phyloP scores from a whole-genome alignment of 2,888 invertebrate genomes.

The Polydrusus tereticollis region DNA sequence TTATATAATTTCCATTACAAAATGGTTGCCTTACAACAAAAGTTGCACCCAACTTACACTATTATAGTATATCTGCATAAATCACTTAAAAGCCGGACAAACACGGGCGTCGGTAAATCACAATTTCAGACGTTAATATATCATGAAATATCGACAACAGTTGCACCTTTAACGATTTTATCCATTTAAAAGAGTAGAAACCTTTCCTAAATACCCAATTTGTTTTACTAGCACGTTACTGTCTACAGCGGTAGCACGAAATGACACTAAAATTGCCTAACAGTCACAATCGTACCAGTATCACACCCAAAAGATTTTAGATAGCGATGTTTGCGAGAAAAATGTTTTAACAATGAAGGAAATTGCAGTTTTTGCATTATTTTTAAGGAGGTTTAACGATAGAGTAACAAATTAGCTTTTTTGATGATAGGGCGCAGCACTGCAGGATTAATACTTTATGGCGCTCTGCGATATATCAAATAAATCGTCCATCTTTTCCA shows the following conservation, averaged over 20 bases:
- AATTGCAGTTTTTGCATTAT: background rate
- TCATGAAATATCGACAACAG: background rate
- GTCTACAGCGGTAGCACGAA: constrained; percentile 8
- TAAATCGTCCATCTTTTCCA: too few species aligned
- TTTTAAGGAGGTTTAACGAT: background rate
- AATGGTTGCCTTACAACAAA: too few species aligned
- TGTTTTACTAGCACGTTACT: constrained; percentile 11
- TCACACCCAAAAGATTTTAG: constrained; percentile 22
- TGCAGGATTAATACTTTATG: too few species aligned
- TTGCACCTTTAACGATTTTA: background rate
- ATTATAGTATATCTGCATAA: background rate
- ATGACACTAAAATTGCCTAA: constrained; percentile 10
- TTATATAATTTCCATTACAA: too few species aligned
- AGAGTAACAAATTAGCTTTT: background rate
- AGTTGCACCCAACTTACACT: background rate
- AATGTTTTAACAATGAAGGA: constrained; percentile 11
- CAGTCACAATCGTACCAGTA: background rate
- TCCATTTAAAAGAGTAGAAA: background rate
- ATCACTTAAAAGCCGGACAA: background rate
- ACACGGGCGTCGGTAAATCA: background rate
- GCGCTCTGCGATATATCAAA: too few species aligned
- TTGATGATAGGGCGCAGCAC: too few species aligned
- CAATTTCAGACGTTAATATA: background rate
- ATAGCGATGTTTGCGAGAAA: constrained; percentile 8
- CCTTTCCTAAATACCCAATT: constrained; percentile 18